Conservation (phyloP, 2,888 invertebrate genomes). For the Athripsodes cinereus region DNA sequence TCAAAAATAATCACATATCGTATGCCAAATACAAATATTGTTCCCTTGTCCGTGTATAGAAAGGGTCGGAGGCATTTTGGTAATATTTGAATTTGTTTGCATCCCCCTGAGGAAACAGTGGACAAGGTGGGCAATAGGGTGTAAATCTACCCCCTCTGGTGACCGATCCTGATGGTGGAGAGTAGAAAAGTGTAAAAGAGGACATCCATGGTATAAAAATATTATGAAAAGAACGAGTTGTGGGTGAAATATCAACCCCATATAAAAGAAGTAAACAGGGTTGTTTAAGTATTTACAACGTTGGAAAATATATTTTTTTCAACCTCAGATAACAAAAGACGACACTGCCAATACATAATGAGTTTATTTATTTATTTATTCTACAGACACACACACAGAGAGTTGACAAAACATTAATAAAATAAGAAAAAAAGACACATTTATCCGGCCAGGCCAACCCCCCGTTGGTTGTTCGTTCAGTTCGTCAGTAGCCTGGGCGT, state of each 20-base stretch:
- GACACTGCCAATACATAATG: too few species aligned
- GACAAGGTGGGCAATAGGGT: conserved; percentile 10
- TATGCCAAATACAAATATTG: conserved; percentile 17
- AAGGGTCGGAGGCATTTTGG: conserved; percentile 14
- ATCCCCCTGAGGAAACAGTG: conserved; percentile 15
- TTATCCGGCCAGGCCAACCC: too few species aligned
- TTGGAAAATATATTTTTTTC: too few species aligned
- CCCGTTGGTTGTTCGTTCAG: too few species aligned
- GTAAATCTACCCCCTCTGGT: conserved; percentile 5
- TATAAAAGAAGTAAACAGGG: not conserved
- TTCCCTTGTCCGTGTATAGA: conserved; percentile 10
- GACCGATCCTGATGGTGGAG: not conserved
- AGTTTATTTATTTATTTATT: too few species aligned
- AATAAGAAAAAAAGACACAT: too few species aligned
- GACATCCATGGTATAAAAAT: not conserved
- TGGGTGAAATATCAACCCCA: not conserved
- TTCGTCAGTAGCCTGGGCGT: too few species aligned
- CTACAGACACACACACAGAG: too few species aligned
- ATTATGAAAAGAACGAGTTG: not conserved
- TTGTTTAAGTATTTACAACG: too few species aligned
- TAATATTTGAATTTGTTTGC: conserved; percentile 25
- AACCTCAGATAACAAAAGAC: too few species aligned
- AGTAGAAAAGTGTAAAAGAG: conserved; percentile 15
- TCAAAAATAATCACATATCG: conserved; percentile 19
- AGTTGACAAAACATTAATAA: too few species aligned